Percentiles rank a stretch among this genome's conserved stretches.
These are phyloP conservation scores for Hypotaenidia okinawae DNA, from an alignment of 2,797 vertebrate genomes.

Conservation along the genomic window DNA sequence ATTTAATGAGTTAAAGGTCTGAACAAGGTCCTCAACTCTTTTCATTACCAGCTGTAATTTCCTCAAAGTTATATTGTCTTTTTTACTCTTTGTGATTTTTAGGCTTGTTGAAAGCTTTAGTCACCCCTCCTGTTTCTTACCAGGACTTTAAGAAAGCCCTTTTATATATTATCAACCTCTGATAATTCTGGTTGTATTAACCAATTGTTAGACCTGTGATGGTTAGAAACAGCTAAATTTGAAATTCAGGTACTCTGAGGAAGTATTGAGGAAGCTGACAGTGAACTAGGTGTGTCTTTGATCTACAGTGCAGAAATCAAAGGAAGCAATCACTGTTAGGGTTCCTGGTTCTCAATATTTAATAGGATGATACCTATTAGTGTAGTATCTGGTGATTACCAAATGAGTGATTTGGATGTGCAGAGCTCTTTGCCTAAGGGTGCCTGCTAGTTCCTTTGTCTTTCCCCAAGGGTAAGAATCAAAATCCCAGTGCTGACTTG, in stretches of 20 bases:
- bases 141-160: neutral
- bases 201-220: neutral
- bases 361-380: neutral
- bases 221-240: neutral
- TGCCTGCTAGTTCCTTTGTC: neutral
- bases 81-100: neutral
- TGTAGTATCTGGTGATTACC: neutral
- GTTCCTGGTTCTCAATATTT: neutral
- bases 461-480: neutral
- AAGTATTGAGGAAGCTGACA: neutral
- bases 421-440: neutral
- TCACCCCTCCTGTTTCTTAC: neutral
- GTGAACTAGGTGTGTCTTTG: neutral
- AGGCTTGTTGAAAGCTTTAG: neutral
- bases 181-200: neutral
- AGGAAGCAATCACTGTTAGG: neutral
- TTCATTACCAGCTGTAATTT: neutral
- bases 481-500: neutral
- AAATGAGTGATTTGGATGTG: rapidly evolving
- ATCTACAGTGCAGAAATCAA: neutral
- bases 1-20: neutral
- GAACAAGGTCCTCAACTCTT: neutral
- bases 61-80: neutral
- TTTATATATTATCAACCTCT: neutral
- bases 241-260: neutral